Base-by-base conservation (phyloP, 2,113 vertebrate species). In the Sturnus vulgaris region DNA sequence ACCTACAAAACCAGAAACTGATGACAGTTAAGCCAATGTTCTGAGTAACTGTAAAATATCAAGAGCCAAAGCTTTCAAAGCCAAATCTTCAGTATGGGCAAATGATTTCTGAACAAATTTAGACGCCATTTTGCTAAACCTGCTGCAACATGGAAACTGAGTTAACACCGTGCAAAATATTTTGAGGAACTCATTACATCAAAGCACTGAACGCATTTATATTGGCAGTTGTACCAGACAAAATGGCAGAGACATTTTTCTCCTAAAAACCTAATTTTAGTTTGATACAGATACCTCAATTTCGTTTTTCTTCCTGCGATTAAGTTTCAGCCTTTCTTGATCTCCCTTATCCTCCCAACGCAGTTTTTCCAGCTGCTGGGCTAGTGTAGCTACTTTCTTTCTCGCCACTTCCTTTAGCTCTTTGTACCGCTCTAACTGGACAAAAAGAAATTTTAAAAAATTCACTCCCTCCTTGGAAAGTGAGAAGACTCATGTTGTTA, bases 281-380 rank as follows among this genome's bases (percentile, higher is more conserved):
- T 60, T 82, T 81, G 44, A 80, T 42, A 42, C 27, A 86, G 84
- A 82, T 98, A 99, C 99, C 99, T 99, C 96, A 53, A 98, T 81
- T 92, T 99, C 99, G 65, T 95, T 98, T 82, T 97, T 98, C 79
- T 97, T 98, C 91, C 98, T 98, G 92, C 98, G 93, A 82, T 99
- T 98, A 65, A 99, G 98, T n/a, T 97, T 96, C 76, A 99, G 93
- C 84, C 98, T 98, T 65, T 99, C 99, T 12, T 92, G 56, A 61
- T 99, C 98, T 2, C 98, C 98, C 91, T 94, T 99, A 60, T 99
- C 97, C 37, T 99, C 99, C 99, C 98, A 98, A 12, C 93, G 95
- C 46, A 99, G 96, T 73, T 99, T 99, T 78, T 99, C 97, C 12
- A 98, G 95, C 47, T 98, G 98, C 60, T 99, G 99, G 23, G 82